These are phyloP conservation scores for Lagopus muta DNA, from an alignment of 2,113 vertebrate genomes.

Conservation along the genomic window DNA sequence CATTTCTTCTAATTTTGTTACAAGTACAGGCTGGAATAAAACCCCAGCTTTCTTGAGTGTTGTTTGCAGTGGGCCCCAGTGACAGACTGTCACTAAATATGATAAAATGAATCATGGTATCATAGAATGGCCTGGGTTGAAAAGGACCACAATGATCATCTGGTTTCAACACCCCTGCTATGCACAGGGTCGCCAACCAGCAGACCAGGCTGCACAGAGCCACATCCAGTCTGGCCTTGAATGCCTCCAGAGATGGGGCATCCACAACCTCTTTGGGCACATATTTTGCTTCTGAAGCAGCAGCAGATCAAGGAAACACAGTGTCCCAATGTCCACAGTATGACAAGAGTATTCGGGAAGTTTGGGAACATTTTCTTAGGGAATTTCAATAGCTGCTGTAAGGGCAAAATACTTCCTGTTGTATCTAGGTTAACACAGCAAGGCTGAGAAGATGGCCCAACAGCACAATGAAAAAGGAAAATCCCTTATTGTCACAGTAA, in stretches of 20 bases:
- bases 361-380: neutral
- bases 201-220: no score
- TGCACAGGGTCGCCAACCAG: no score
- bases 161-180: no score
- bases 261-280: neutral
- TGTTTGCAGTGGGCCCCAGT: neutral
- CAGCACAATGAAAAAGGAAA: neutral
- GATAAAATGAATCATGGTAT: no score
- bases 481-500: neutral
- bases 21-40: neutral
- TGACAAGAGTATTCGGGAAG: neutral
- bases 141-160: no score
- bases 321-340: fast-evolving
- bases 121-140: no score
- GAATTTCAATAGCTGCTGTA: neutral
- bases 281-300: neutral
- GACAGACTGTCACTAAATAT: neutral
- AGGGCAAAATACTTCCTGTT: neutral
- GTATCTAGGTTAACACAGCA: fast-evolving
- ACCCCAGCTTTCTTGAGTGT: neutral
- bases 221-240: no score
- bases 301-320: neutral
- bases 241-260: no score
- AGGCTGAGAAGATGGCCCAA: neutral
- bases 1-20: neutral